These are phyloP conservation scores for Cathartes aura DNA, from an alignment of 2,113 vertebrate species.

Conservation along the genomic window DNA sequence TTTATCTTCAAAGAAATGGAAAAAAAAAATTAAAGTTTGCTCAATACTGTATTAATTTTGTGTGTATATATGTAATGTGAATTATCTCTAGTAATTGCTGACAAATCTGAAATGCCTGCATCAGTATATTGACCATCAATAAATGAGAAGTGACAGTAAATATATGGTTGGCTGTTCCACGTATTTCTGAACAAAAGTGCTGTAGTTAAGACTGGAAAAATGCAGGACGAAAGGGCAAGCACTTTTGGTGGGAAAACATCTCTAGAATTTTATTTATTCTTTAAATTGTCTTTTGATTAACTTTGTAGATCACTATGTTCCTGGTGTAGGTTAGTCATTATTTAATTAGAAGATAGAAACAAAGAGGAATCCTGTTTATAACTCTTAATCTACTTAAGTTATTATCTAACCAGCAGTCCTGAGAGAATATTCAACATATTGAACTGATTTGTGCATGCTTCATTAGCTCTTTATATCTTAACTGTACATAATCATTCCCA, in stretches of 20 bases:
- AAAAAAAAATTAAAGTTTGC: background rate
- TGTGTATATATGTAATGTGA: background rate
- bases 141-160: background rate
- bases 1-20: background rate
- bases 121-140: background rate
- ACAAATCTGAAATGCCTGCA: background rate
- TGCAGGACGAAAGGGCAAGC: background rate
- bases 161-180: background rate
- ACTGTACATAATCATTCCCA: slow-evolving; percentile 35
- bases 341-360: slow-evolving; percentile 33
- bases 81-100: background rate
- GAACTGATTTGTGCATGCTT: slow-evolving; percentile 15
- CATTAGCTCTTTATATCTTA: slow-evolving; percentile 47
- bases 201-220: background rate
- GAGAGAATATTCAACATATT: slow-evolving; percentile 49
- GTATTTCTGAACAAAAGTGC: background rate
- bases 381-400: slow-evolving; percentile 51
- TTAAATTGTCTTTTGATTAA: background rate
- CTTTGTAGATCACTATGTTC: background rate
- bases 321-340: background rate
- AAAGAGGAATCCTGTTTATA: slow-evolving; percentile 31
- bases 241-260: background rate
- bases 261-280: background rate
- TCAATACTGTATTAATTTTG: background rate
- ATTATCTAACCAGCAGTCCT: slow-evolving; percentile 34